These are phyloP conservation scores for Zenarchopterus dispar DNA, from an alignment of 2,797 vertebrate species.

Conservation along the genomic window DNA sequence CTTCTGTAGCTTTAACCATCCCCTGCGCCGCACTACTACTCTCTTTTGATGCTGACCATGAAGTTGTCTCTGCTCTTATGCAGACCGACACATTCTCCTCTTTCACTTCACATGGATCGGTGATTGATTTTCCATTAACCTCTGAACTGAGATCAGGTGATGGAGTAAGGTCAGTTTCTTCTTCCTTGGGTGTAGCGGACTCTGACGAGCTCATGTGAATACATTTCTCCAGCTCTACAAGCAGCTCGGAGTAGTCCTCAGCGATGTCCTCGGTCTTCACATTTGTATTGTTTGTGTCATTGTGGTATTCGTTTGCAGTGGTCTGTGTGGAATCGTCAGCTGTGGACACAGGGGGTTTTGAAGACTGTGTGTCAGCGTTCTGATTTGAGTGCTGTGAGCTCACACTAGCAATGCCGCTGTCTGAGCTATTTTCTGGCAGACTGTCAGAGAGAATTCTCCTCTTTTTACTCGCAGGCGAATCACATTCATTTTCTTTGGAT, in stretches of 20 bases:
- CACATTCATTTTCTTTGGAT: slow-evolving; percentile 78
- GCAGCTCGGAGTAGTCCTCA: slow-evolving; percentile 80
- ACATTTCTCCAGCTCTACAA: slow-evolving; percentile 72
- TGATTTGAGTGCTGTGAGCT: slow-evolving; percentile 64
- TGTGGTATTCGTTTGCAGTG: slow-evolving; percentile 42
- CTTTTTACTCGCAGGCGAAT: slow-evolving; percentile 84
- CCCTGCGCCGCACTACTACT: slow-evolving; percentile 45
- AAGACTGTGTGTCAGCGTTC: slow-evolving; percentile 59
- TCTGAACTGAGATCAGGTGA: slow-evolving; percentile 56
- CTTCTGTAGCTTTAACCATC: slow-evolving; percentile 41
- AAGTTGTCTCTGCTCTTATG: slow-evolving; percentile 51
- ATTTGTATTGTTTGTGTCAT: slow-evolving; percentile 62
- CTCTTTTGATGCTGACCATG: slow-evolving; percentile 50
- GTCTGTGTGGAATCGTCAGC: slow-evolving; percentile 72
- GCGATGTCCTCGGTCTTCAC: slow-evolving; percentile 83
- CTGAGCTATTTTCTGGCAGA: slow-evolving; percentile 58
- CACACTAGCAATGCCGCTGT: slow-evolving; percentile 73
- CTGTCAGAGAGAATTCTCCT: slow-evolving; percentile 77
- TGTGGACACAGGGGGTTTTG: slow-evolving; percentile 64
- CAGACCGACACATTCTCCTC: slow-evolving; percentile 77
- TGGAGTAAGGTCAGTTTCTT: slow-evolving; percentile 41
- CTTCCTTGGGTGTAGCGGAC: slow-evolving; percentile 71
- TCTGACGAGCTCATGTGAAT: slow-evolving; percentile 70
- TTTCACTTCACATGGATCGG: slow-evolving; percentile 78
- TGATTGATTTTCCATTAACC: slow-evolving; percentile 53